These are phyloP conservation scores for Holcopasites calliopsidis DNA, from an alignment of 1,140 invertebrate species.

Conservation along the genomic window DNA sequence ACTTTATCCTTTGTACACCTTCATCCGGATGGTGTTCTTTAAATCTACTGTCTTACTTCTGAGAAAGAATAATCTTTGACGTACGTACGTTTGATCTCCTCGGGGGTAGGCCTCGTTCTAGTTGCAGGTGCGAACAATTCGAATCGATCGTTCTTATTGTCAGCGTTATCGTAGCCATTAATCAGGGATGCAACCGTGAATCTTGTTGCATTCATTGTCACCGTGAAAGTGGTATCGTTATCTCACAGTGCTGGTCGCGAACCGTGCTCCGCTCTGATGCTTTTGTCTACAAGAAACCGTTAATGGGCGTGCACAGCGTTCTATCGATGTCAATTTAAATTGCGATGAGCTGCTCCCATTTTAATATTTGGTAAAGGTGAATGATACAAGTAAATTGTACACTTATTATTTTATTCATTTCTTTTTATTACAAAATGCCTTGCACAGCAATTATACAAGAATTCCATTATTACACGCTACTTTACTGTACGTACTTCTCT, in stretches of 20 bases:
- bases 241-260: constrained; percentile 11
- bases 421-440: too few species aligned
- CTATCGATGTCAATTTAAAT: constrained; percentile 9
- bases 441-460: too few species aligned
- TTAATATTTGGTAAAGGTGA: background rate
- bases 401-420: too few species aligned
- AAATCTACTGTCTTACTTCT: background rate
- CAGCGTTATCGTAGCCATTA: constrained; percentile 40
- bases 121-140: constrained; percentile 10
- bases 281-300: constrained; percentile 24
- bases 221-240: constrained; percentile 37
- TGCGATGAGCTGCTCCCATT: background rate
- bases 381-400: too few species aligned
- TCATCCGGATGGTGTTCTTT: too few species aligned
- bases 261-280: constrained; percentile 45
- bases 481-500: too few species aligned
- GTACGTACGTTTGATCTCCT: background rate
- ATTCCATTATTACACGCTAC: too few species aligned
- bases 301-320: background rate
- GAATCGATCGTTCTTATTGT: constrained; percentile 44
- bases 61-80: background rate
- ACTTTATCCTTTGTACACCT: too few species aligned
- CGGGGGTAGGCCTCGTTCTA: background rate
- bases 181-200: constrained; percentile 38
- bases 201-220: constrained; percentile 54